Percentiles rank a stretch among this genome's conserved stretches.
These are phyloP conservation scores for Maconellicoccus hirsutus DNA, from an alignment of 1,140 invertebrate genomes.

Conservation along the genomic window DNA sequence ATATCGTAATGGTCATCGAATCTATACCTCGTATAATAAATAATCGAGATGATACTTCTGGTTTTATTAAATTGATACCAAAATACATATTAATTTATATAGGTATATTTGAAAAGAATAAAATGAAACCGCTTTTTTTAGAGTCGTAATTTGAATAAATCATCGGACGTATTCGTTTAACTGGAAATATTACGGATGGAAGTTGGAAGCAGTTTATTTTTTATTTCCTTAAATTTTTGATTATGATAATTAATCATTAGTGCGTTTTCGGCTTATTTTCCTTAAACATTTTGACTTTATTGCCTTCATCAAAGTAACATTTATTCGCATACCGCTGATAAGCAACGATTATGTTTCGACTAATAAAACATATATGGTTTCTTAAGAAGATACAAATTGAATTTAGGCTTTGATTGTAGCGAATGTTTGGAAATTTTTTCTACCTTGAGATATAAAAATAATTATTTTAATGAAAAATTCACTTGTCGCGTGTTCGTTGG, in stretches of 20 bases:
- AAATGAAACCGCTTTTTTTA: background rate
- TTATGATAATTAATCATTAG: background rate
- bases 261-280: background rate
- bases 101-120: background rate
- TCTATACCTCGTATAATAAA: background rate
- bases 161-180: background rate
- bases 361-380: background rate
- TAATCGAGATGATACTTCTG: conserved; percentile 8
- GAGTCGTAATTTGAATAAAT: background rate
- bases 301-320: background rate
- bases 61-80: conserved; percentile 4
- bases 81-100: conserved; percentile 6
- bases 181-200: background rate
- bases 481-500: too few relatives aligned
- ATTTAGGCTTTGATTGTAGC: too few relatives aligned
- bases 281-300: conserved; percentile 10
- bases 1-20: background rate
- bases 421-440: too few relatives aligned
- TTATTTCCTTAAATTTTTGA: background rate
- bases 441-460: too few relatives aligned
- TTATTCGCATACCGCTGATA: background rate
- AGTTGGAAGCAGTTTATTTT: background rate
- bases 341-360: background rate
- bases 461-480: too few relatives aligned
- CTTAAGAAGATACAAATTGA: too few relatives aligned